phyloP scores from a whole-genome alignment of 1,140 invertebrate genomes.

The Phymastichus coffea region DNA sequence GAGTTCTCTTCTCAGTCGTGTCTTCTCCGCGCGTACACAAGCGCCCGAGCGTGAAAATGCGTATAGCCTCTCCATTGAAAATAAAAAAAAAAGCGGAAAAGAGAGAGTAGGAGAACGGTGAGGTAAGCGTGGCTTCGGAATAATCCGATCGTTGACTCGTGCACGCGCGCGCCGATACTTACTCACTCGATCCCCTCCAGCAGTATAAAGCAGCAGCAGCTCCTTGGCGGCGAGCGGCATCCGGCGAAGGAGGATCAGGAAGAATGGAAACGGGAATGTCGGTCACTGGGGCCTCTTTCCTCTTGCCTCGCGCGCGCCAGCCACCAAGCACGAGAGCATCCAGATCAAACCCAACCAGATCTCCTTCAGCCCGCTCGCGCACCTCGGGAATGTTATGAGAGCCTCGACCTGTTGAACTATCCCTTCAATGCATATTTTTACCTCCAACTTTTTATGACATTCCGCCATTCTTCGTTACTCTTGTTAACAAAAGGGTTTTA shows the following conservation, averaged over 20 bases:
- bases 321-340: too few relatives aligned
- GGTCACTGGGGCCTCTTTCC: slow-evolving; percentile 49
- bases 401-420: too few relatives aligned
- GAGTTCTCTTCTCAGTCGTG: too few relatives aligned
- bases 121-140: neutral
- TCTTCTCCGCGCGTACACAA: too few relatives aligned
- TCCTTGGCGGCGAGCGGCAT: slow-evolving; percentile 26
- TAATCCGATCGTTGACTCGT: slow-evolving; percentile 34
- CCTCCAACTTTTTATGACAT: slow-evolving; percentile 22
- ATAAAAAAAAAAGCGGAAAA: neutral
- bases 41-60: too few relatives aligned
- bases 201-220: slow-evolving; percentile 18
- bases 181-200: slow-evolving; percentile 27
- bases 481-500: slow-evolving; percentile 12
- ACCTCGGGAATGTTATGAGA: too few relatives aligned
- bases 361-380: too few relatives aligned
- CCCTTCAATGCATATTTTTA: slow-evolving; percentile 33
- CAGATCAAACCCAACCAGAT: too few relatives aligned
- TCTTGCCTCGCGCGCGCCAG: slow-evolving; percentile 32
- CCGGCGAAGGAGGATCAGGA: slow-evolving; percentile 36
- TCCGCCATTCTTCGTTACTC: slow-evolving; percentile 27
- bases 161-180: slow-evolving; percentile 24
- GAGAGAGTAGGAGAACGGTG: neutral
- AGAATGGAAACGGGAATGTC: slow-evolving; percentile 49
- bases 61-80: neutral